Base-by-base conservation (phyloP, 2,888 invertebrate species). In the Caenorhabditis imperialis region DNA sequence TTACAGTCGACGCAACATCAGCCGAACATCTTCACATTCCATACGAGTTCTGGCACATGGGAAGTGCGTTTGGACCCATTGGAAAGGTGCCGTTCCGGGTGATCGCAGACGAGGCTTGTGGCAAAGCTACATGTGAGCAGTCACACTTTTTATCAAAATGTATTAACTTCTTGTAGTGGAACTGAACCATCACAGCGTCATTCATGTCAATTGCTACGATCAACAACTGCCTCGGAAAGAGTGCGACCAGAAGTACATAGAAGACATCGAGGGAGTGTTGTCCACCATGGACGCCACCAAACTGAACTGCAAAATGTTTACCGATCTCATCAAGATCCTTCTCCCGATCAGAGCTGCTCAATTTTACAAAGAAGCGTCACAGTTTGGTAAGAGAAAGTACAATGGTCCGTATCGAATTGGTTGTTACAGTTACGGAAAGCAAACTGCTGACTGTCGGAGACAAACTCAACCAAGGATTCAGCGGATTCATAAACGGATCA, bases 181-280 rank as follows among this genome's bases (percentile, higher is more conserved):
- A 3, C 30, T 67, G 20, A 67, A 67, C 16, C 63, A 65, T 10
- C 16, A 47, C 6, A 22, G 25, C 8, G 57, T 33, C 2, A 25
- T 44, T 35, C 40, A 22, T 16, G 20, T 67, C 25, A 44, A 51
- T 23, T 57, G 67, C n/a, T 67, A 67, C 30, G 67, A 67, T 44
- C 20, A 37, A 33, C 48, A 44, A 30, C n/a, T 4, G 1, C 20
- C 22, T 2, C 22, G 16, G n/a, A 14, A 51, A 10, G 27, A 45
- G 7, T 67, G 67, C 27, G 67, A 67, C 48, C 7, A 1, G 6
- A 12, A 27, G 1, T 67, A 44, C 27, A 2, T 20, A 3, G 25
- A 44, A 8, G 30, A 22, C 5, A 23, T 33, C 3, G 18, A 54
- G 51, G 18, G 10, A 4, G 23, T 16, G 0, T 18, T 57, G 20